Evolutionary conservation across 1,140 invertebrate genomes (phyloP).

Genomic region (Chironomus tepperi): DNA sequence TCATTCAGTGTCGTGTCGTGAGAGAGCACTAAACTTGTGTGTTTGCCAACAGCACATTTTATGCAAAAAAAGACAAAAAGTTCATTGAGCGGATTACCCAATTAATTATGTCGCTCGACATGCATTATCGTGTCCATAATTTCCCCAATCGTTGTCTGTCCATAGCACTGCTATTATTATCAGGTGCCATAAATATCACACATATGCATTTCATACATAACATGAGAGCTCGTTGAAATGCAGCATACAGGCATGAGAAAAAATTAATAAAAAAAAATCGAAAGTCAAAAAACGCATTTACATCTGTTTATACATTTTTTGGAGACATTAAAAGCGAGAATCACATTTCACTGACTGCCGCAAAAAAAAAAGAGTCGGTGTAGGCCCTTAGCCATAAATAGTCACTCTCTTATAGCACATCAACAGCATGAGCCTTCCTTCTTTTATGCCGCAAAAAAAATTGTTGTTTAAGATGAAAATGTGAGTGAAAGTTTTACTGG

Average conservation of each 20-base stretch:
- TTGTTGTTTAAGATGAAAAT: constrained; percentile 3
- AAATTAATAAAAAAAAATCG: background rate
- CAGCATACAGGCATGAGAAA: background rate
- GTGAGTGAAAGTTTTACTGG: background rate
- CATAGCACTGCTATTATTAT: background rate
- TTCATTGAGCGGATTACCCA: constrained; percentile 17
- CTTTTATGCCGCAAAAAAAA: background rate
- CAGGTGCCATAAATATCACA: background rate
- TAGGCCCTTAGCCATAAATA: background rate
- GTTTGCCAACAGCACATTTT: too few relatives aligned
- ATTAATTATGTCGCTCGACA: constrained; percentile 11
- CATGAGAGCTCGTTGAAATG: background rate
- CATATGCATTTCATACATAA: background rate
- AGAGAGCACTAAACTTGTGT: background rate
- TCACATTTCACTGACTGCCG: background rate
- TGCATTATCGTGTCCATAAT: background rate
- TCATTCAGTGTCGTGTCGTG: background rate
- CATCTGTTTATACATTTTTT: background rate
- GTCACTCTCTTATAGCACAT: background rate
- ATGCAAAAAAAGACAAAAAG: background rate
- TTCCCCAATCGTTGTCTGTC: background rate
- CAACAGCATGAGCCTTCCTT: background rate
- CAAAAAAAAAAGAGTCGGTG: background rate
- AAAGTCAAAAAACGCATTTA: constrained; percentile 21
- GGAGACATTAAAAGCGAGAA: background rate